phyloP scores from a whole-genome alignment of 2,113 vertebrate species.

The Muscicapa adusta region DNA sequence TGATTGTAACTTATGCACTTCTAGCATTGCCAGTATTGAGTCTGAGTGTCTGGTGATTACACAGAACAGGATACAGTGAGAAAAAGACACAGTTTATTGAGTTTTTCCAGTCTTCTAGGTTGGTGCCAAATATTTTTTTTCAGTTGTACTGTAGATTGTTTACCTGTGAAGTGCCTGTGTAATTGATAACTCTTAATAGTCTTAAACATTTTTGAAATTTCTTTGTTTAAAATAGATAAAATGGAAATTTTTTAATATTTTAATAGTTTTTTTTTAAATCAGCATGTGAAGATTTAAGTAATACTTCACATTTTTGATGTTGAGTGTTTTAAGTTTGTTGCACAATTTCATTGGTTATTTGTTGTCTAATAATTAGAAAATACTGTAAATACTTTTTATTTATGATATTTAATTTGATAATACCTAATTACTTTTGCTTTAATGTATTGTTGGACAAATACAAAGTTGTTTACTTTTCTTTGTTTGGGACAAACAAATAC shows the following conservation, averaged over 20 bases:
- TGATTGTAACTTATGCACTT: conserved; percentile 64
- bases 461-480: conserved; percentile 54
- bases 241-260: conserved; percentile 73
- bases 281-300: conserved; percentile 69
- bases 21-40: conserved; percentile 65
- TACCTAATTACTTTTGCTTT: conserved; percentile 63
- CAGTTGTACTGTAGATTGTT: conserved; percentile 82
- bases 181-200: conserved; percentile 76
- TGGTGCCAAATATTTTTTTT: conserved; percentile 78
- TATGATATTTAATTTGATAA: conserved; percentile 80
- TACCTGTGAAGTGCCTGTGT: conserved; percentile 87
- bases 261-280: conserved; percentile 71
- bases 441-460: conserved; percentile 63
- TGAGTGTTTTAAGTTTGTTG: conserved; percentile 72
- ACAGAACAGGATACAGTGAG: conserved; percentile 24
- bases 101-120: conserved; percentile 75
- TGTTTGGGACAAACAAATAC: conserved; percentile 51
- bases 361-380: conserved; percentile 57
- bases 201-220: conserved; percentile 75
- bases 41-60: conserved; percentile 62
- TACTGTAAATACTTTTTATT: conserved; percentile 78
- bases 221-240: conserved; percentile 71
- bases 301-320: conserved; percentile 68
- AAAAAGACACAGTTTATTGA: conserved; percentile 57
- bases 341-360: conserved; percentile 67